A percentile compares a stretch with the other conserved stretches of the same genome.
Evolutionary conservation across 2,888 invertebrate species (phyloP).

Genomic region (Drosophila melanosoma): DNA sequence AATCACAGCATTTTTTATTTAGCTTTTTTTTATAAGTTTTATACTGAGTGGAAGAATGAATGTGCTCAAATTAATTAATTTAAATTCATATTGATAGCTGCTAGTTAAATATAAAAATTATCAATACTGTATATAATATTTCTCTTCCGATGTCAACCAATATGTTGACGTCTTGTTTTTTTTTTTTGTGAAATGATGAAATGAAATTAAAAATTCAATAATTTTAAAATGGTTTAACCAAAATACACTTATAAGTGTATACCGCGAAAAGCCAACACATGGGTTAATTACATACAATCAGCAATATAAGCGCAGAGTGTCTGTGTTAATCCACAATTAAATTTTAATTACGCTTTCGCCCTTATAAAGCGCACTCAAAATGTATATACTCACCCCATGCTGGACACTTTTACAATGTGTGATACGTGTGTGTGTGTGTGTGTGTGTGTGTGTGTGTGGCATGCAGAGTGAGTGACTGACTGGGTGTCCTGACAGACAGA

Average conservation of each 20-base stretch:
- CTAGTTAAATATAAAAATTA: background rate
- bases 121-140: background rate
- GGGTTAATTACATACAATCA: background rate
- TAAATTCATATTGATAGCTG: background rate
- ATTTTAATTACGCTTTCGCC: slow-evolving; percentile 17
- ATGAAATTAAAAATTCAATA: background rate
- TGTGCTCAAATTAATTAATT: too few relatives aligned
- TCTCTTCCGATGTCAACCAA: background rate
- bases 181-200: background rate
- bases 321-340: slow-evolving; percentile 4
- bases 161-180: background rate
- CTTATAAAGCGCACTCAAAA: slow-evolving; percentile 4
- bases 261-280: background rate
- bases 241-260: background rate
- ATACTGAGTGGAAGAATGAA: background rate
- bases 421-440: background rate
- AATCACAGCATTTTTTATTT: background rate
- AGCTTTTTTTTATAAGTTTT: background rate
- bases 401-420: background rate
- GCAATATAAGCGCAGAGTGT: background rate
- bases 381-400: background rate
- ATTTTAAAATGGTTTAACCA: background rate
- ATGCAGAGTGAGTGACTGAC: slow-evolving; percentile 5
- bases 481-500: slow-evolving; percentile 11
- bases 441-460: background rate